A percentile compares a stretch with the other conserved stretches of the same genome.
phyloP scores from a whole-genome alignment of 1,140 invertebrate species.

The Sitodiplosis mosellana region DNA sequence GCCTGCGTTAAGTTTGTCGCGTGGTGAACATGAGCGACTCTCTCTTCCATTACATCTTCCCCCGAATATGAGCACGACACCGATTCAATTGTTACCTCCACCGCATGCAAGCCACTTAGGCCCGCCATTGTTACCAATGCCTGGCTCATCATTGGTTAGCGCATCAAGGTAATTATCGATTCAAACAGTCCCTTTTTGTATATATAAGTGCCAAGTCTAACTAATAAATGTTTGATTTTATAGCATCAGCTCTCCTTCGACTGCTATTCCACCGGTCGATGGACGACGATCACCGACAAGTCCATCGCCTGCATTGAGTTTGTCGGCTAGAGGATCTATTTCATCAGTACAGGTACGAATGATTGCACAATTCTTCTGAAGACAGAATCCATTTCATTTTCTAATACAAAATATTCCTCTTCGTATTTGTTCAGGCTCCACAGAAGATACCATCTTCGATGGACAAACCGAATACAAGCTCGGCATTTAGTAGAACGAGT shows the following conservation, averaged over 20 bases:
- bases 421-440: too few species aligned
- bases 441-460: too few species aligned
- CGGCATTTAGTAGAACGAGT: slow-evolving; percentile 24
- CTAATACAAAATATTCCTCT: too few species aligned
- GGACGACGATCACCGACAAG: slow-evolving; percentile 1
- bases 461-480: slow-evolving; percentile 3
- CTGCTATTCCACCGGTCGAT: neutral
- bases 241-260: neutral
- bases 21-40: neutral
- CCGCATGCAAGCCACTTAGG: slow-evolving; percentile 2
- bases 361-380: too few species aligned
- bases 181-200: too few species aligned
- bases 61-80: slow-evolving; percentile 14
- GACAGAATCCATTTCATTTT: too few species aligned
- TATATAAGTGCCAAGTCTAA: too few species aligned
- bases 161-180: slow-evolving; percentile 11
- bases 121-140: slow-evolving; percentile 1
- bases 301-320: slow-evolving; percentile 1
- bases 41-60: slow-evolving; percentile 18
- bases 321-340: neutral
- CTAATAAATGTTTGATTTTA: too few species aligned
- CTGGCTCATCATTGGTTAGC: slow-evolving; percentile 10
- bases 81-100: slow-evolving; percentile 10
- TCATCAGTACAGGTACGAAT: neutral
- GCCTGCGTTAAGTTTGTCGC: slow-evolving; percentile 13